Conservation (phyloP, 2,797 vertebrate species). For the Knipowitschia caucasica region DNA sequence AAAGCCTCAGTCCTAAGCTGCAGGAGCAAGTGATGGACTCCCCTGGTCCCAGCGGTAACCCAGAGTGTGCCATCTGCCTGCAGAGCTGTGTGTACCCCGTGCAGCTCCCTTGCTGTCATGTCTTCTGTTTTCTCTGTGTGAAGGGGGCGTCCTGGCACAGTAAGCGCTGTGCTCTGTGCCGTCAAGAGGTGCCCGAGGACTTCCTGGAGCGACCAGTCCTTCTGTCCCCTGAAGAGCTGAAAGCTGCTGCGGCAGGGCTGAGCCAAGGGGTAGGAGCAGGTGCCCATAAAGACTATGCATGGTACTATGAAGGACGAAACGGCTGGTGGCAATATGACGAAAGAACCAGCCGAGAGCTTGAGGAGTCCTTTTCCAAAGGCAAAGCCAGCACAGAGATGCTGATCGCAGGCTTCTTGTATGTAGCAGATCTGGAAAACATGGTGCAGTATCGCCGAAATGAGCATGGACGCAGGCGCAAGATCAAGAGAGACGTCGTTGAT, state of each 20-base stretch:
- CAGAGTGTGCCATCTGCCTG: slow-evolving; percentile 94
- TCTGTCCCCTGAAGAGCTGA: slow-evolving; percentile 90
- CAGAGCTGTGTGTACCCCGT: slow-evolving; percentile 94
- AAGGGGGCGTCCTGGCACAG: slow-evolving; percentile 99
- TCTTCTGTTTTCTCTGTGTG: slow-evolving; percentile 96
- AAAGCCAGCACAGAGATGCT: slow-evolving; percentile 96
- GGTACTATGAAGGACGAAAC: slow-evolving; percentile 98
- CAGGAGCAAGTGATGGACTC: slow-evolving; percentile 53
- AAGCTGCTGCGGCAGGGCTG: slow-evolving; percentile 85
- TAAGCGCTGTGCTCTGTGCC: slow-evolving; percentile 92
- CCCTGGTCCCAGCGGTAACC: slow-evolving; percentile 72
- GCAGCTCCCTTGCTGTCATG: slow-evolving; percentile 90
- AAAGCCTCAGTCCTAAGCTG: slow-evolving; percentile 81
- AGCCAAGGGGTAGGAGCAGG: slow-evolving; percentile 62
- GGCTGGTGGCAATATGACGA: slow-evolving; percentile 99
- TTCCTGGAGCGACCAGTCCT: slow-evolving; percentile 93
- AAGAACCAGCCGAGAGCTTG: slow-evolving; percentile 90
- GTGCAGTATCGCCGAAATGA: slow-evolving; percentile 96
- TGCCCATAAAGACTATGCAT: slow-evolving; percentile 75
- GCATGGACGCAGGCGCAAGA: slow-evolving; percentile 90
- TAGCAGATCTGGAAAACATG: slow-evolving; percentile 96
- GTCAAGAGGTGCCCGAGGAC: slow-evolving; percentile 95
- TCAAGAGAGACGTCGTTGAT: slow-evolving; percentile 90
- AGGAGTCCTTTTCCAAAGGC: slow-evolving; percentile 91
- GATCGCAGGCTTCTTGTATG: slow-evolving; percentile 93